These are phyloP conservation scores for Pitta sordida DNA, from an alignment of 2,113 vertebrate species.

Conservation along the genomic window DNA sequence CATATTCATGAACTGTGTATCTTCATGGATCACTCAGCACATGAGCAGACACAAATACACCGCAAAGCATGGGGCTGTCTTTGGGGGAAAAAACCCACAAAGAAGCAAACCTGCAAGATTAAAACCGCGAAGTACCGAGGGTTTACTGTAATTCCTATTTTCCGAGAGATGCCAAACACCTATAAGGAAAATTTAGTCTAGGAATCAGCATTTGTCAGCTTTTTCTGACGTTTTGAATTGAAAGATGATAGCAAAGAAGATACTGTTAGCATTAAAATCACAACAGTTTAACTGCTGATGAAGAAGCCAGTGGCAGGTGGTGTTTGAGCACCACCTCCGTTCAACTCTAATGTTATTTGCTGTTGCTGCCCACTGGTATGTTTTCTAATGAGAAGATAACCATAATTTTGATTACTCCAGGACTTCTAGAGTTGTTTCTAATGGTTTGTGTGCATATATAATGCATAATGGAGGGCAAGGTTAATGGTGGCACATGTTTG, in stretches of 20 bases:
- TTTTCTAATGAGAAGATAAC: neutral
- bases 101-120: no score
- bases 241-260: neutral
- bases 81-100: no score
- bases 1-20: no score
- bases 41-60: no score
- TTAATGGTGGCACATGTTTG: neutral
- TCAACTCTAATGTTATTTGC: neutral
- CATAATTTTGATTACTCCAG: neutral
- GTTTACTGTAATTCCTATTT: no score
- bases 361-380: neutral
- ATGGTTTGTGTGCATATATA: neutral
- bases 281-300: neutral
- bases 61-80: no score
- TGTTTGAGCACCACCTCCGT: neutral
- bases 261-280: neutral
- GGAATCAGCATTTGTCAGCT: neutral
- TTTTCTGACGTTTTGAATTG: neutral
- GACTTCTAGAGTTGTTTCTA: neutral
- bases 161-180: neutral
- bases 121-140: no score
- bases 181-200: neutral
- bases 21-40: no score
- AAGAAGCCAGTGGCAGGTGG: neutral
- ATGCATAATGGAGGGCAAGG: neutral